Evolutionary conservation across 2,888 invertebrate species (phyloP), one percentile per base, ranked within the genome.

Genomic region (Pachycephus smyrnensis): DNA sequence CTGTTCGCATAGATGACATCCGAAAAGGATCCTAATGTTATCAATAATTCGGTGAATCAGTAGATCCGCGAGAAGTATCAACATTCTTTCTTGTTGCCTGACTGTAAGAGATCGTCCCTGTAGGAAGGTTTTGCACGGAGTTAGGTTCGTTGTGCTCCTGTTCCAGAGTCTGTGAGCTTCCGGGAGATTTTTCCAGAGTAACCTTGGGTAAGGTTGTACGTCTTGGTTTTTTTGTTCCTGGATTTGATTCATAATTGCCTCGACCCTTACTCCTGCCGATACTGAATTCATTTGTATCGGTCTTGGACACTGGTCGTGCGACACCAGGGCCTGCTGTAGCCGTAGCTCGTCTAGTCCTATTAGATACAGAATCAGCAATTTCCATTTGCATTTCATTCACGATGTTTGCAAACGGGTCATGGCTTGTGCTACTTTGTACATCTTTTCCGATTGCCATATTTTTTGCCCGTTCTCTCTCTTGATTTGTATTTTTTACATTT

Each of bases 341-440:
- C 3, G 55, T 69, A 37, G 73, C 68, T 15, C 78, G 74, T 23
- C 75, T 80, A 30, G 74, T 75, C 36, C 73, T 73, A 12, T 68
- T 73, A 15, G 76, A 69, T 9, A 36, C 73, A 15, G 82, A 77
- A 35, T 82, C 82, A 40, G 76, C 80, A 78, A 84, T 84, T 73
- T 83, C 76, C 33, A 78, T 77, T 69, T 84, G 82, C 78, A 83
- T 77, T 69, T 80, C 83, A 68, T 78, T 81, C 12, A 84, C 81
- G 15, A 73, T 73, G 80, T 77, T 79, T 31, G 76, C 82, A 75
- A 83, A 83, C 23, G 82, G 83, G 37, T 84, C 84, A 31, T 76
- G 76, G 33, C 36, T 75, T 35, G 73, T 33, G 11, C 73, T 75
- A 69, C 79, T 74, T 30, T 33, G 36, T 35, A 33, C 23, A 35